Evolutionary conservation across 2,888 invertebrate species (phyloP).

Genomic region (Achlya flavicornis): DNA sequence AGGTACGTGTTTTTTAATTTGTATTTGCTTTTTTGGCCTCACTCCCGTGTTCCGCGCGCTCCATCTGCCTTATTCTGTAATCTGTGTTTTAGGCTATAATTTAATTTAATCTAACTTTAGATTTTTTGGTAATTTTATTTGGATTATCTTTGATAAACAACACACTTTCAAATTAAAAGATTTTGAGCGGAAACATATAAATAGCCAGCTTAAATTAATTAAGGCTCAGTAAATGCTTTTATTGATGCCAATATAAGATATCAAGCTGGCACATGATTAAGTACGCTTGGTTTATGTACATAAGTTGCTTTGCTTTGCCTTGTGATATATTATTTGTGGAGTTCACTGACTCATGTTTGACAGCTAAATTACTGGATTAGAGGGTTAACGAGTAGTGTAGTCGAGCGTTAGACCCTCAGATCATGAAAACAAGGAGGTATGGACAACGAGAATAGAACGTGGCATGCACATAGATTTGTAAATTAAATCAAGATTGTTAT

Average conservation of each 20-base stretch:
- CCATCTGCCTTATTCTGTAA: too few relatives aligned
- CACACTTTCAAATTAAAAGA: too few relatives aligned
- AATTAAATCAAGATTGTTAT: too few relatives aligned
- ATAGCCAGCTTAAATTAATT: not conserved
- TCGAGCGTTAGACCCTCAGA: conserved; percentile 13
- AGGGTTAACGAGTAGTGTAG: conserved; percentile 25
- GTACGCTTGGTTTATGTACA: not conserved
- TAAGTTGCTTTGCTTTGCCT: conserved; percentile 16
- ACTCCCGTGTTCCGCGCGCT: too few relatives aligned
- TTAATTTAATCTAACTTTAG: too few relatives aligned
- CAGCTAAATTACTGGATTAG: conserved; percentile 39
- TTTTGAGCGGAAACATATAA: not conserved
- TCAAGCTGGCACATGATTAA: not conserved
- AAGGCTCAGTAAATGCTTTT: not conserved
- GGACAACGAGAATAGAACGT: too few relatives aligned
- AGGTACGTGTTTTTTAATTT: too few relatives aligned
- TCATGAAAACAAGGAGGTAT: conserved; percentile 18
- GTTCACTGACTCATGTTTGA: conserved; percentile 35
- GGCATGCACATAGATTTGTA: too few relatives aligned
- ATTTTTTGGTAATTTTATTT: too few relatives aligned
- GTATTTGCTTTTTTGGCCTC: too few relatives aligned
- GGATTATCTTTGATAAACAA: too few relatives aligned
- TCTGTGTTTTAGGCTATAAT: too few relatives aligned
- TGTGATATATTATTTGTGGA: conserved; percentile 40
- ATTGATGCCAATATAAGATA: not conserved